Percentiles rank a stretch among this genome's conserved stretches.
These are phyloP conservation scores for Clarias fuscus DNA, from an alignment of 2,797 vertebrate genomes.

Conservation along the genomic window DNA sequence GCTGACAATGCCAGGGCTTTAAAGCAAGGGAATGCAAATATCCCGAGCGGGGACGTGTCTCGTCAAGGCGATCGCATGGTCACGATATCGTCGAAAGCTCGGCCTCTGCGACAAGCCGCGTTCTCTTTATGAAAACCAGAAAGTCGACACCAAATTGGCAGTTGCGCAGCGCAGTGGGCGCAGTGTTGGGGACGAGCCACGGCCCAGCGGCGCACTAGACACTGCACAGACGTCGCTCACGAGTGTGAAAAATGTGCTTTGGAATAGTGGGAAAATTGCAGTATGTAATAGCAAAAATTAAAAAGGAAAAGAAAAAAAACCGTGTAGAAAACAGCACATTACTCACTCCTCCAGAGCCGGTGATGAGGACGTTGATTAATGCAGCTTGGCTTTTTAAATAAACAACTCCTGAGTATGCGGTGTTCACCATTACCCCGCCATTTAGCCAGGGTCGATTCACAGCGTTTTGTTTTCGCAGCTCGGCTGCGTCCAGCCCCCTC, in stretches of 20 bases:
- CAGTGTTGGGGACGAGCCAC: constrained; percentile 35
- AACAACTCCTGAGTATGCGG: constrained; percentile 57
- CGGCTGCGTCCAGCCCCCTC: constrained; percentile 45
- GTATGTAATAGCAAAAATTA: constrained; percentile 48
- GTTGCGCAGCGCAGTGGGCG: constrained; percentile 28
- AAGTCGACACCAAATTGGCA: constrained; percentile 11
- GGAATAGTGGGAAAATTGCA: constrained; percentile 43
- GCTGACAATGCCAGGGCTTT: constrained; percentile 21
- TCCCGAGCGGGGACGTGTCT: constrained; percentile 17
- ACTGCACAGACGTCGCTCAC: constrained; percentile 47
- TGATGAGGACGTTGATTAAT: constrained; percentile 62
- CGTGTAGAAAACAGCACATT: constrained; percentile 27
- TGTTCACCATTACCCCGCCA: constrained; percentile 54
- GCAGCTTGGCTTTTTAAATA: constrained; percentile 60
- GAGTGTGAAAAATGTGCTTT: constrained; percentile 52
- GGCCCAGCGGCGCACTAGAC: constrained; percentile 41
- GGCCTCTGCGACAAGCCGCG: not conserved
- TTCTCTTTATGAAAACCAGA: constrained; percentile 26
- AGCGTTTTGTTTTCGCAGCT: constrained; percentile 61
- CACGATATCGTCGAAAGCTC: constrained; percentile 18
- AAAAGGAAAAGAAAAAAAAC: constrained; percentile 29
- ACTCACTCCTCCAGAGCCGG: constrained; percentile 49
- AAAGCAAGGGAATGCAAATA: constrained; percentile 31
- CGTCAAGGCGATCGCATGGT: constrained; percentile 33
- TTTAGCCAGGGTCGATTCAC: constrained; percentile 53